Percentiles rank a stretch among this genome's conserved stretches.
Conservation (phyloP, 2,888 invertebrate species). For the Baccha elongata region DNA sequence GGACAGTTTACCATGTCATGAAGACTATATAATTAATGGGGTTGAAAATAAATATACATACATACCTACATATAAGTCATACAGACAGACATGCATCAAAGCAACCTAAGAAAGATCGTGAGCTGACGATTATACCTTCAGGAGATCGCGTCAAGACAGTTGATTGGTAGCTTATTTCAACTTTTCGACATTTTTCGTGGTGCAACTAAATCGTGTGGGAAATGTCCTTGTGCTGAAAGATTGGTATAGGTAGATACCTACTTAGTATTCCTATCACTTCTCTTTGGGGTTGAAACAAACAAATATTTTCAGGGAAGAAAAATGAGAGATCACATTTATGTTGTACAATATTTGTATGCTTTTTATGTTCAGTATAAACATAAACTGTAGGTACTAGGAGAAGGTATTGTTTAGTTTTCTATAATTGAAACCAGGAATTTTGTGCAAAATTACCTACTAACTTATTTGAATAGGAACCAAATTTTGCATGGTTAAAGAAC, state of each 20-base stretch:
- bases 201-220: constrained; percentile 50
- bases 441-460: too few species aligned
- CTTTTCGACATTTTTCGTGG: constrained; percentile 63
- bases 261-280: not conserved
- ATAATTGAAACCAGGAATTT: too few species aligned
- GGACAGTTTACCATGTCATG: constrained; percentile 56
- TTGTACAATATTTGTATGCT: too few species aligned
- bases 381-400: too few species aligned
- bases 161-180: constrained; percentile 64
- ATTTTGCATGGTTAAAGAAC: too few species aligned
- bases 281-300: not conserved
- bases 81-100: not conserved
- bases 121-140: constrained; percentile 52
- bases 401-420: too few species aligned
- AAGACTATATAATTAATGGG: constrained; percentile 57
- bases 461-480: too few species aligned
- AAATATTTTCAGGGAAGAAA: too few species aligned
- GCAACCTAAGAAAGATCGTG: constrained; percentile 54
- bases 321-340: too few species aligned
- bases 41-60: constrained; percentile 23
- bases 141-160: constrained; percentile 57
- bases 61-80: not conserved
- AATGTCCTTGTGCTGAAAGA: constrained; percentile 64
- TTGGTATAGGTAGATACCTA: not conserved
- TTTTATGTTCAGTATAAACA: too few species aligned